Evolutionary conservation across 2,797 vertebrate genomes (phyloP), one percentile per base, ranked within the genome.

Genomic region (Siniperca scherzeri): DNA sequence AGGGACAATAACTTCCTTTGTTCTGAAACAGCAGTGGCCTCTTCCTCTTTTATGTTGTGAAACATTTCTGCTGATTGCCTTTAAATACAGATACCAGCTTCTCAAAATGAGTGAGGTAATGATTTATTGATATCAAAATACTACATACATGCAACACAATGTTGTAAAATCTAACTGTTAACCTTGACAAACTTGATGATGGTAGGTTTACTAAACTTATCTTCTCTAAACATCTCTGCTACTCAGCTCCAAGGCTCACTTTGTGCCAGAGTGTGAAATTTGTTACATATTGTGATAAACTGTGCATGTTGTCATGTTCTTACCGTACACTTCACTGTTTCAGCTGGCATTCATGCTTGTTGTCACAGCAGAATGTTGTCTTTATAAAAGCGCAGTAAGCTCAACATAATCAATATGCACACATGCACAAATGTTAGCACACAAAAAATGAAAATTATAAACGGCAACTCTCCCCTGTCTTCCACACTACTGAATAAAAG

Each of bases 341-440:
- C 40, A 42, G 40, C 40, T 67, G 16, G 12, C 8, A 2, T 67
- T 19, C 27, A 38, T 5, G 7, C 52, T 27, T 38, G 38, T 40
- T 19, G 50, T 56, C 36, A 40, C 36, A 17, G n/a, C 22, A 19
- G 19, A 44, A 44, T 64, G 9, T 59, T 9, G 5, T 40, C 19
- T 10, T 36, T 59, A 25, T 8, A 33, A 64, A 25, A 57, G 25
- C 9, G 36, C 48, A 53, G 48, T 5, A 52, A 68, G 33, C 25
- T 53, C 62, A 22, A n/a, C 38, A 65, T 79, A 68, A 74, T 52
- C 17, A 64, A 13, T 62, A 50, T 3, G 21, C 55, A 61, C 17
- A 10, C 16, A 1, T 64, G 21, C 64, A 67, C 40, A 60, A 25
- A 62, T 62, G 36, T 62, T 36, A 11, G 11, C 12, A 44, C 38